Percentiles rank a stretch among this genome's conserved stretches.
Evolutionary conservation across 2,113 vertebrate genomes (phyloP).

Genomic region (Danionella cerebrum): DNA sequence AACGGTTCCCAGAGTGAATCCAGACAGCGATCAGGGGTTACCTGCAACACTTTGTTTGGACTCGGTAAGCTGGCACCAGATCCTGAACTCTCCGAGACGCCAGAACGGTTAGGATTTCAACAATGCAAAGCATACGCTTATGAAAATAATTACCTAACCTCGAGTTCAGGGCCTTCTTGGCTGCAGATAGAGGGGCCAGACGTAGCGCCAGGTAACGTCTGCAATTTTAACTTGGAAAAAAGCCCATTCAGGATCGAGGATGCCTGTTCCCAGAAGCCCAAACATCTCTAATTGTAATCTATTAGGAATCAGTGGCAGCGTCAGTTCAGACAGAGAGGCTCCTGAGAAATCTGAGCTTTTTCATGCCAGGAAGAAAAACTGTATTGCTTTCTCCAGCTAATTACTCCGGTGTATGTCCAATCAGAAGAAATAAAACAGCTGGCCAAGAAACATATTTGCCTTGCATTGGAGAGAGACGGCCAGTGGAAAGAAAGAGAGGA

Average conservation of each 20-base stretch:
- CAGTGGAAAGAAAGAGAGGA: constrained; percentile 42
- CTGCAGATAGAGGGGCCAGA: not conserved
- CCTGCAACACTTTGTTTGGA: not conserved
- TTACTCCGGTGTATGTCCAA: constrained; percentile 58
- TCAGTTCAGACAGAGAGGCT: constrained; percentile 66
- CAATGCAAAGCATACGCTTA: constrained; percentile 12
- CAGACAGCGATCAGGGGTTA: not conserved
- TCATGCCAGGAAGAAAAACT: constrained; percentile 45
- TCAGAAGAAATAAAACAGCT: constrained; percentile 51
- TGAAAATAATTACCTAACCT: constrained; percentile 24
- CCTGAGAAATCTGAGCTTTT: constrained; percentile 65
- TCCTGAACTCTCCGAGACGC: not conserved
- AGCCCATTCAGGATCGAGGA: constrained; percentile 37
- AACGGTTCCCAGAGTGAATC: not conserved
- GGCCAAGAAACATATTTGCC: constrained; percentile 68
- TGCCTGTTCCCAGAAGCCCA: constrained; percentile 33
- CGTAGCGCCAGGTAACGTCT: constrained; percentile 6
- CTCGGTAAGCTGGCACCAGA: not conserved
- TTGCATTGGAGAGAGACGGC: constrained; percentile 48
- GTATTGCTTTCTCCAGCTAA: constrained; percentile 58
- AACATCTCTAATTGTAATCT: constrained; percentile 55
- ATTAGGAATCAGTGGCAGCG: constrained; percentile 53
- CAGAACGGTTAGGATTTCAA: constrained; percentile 12
- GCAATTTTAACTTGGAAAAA: constrained; percentile 16
- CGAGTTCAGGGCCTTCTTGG: constrained; percentile 8